Conservation (phyloP, 1,140 invertebrate species). For the Euura lappo region DNA sequence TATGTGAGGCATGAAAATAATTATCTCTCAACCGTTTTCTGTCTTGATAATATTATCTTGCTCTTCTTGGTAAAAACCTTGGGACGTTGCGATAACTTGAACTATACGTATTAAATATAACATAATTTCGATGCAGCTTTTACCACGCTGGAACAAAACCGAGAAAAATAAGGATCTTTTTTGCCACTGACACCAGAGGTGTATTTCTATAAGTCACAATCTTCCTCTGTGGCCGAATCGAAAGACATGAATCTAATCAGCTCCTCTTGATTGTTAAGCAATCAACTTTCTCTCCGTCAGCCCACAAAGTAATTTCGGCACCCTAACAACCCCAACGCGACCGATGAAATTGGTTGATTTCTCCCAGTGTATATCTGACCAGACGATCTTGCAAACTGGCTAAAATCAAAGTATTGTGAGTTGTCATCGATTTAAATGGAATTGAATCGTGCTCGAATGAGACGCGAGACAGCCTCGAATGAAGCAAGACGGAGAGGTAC, state of each 20-base stretch:
- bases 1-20: not conserved
- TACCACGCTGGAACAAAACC: not conserved
- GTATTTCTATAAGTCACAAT: too few species aligned
- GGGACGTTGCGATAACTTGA: not conserved
- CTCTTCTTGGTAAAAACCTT: not conserved
- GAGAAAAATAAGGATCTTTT: too few species aligned
- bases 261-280: constrained; percentile 3
- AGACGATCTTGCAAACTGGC: not conserved
- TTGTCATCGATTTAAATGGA: too few species aligned
- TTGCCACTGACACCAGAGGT: too few species aligned
- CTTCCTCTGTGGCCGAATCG: too few species aligned
- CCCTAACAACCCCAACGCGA: not conserved
- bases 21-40: not conserved
- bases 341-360: not conserved
- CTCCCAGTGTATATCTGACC: not conserved
- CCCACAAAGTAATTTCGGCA: not conserved
- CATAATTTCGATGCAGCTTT: not conserved
- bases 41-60: not conserved
- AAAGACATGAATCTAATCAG: not conserved
- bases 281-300: constrained; percentile 5
- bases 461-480: too few species aligned
- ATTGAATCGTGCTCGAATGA: too few species aligned
- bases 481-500: not conserved
- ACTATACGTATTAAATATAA: not conserved
- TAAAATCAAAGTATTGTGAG: too few species aligned